Evolutionary conservation across 2,888 invertebrate species (phyloP), one percentile per base, ranked within the genome.

Genomic region (Tetranychus piercei): DNA sequence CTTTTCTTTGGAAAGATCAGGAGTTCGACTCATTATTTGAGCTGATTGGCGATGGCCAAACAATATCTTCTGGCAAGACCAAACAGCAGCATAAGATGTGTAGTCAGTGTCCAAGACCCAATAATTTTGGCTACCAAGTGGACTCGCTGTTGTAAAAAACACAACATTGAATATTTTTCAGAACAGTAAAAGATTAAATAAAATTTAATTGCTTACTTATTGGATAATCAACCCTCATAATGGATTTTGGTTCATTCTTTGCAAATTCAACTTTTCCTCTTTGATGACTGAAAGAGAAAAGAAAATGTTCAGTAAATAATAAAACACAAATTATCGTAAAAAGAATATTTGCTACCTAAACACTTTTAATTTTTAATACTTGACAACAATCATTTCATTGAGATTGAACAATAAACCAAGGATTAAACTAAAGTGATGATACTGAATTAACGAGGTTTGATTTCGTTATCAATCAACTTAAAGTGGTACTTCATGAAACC

Each of bases 21-120:
- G 87, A 22, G 84, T 86, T 73, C 90, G 86, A 0, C 90, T 90
- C n/a, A 90, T 84, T 77, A 94, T 90, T 74, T 90, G 89, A 0
- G 90, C 89, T 0, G 90, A 90, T 77, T 88, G 87, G 5, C 90
- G 85, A 82, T 91, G 88, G 0, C 88, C 88, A 79, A 90, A 88
- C 0, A 88, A 85, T 18, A 91, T 80, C 80, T 88, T 88, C 82
- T 91, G 90, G 80, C 91, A 91, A 0, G 89, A 89, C 82, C 89
- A 91, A 73, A 91, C 85, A 0, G 87, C 89, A 0, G 90, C 90
- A 80, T 88, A 90, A 0, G 85, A 87, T 0, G 84, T 83, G 81
- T 91, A 91, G 80, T 91, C 90, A 0, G 90, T 90, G 79, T 86
- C 85, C 79, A 90, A 85, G 0, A 91, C 85, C 0, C 88, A 88